Evolutionary conservation across 2,888 invertebrate species (phyloP).

Genomic region (Netelia inedita): DNA sequence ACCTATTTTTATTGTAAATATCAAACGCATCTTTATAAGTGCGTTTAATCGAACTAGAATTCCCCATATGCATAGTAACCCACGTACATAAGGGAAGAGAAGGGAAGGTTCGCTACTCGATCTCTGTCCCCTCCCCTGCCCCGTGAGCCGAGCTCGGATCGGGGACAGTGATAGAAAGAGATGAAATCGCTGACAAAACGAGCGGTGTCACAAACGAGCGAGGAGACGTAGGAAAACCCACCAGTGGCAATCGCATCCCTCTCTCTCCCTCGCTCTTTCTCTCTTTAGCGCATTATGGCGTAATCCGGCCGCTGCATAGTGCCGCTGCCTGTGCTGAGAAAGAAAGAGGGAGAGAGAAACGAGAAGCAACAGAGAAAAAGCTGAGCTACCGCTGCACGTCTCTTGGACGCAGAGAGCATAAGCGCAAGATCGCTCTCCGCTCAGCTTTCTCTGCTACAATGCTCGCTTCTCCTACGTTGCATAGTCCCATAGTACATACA

Average conservation of each 20-base stretch:
- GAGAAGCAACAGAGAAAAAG: slow-evolving; percentile 30
- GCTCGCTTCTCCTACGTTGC: slow-evolving; percentile 43
- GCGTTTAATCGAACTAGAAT: not conserved
- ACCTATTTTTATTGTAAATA: too few species aligned
- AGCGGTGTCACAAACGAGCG: slow-evolving; percentile 70
- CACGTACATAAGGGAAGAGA: not conserved
- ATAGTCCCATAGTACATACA: slow-evolving; percentile 17
- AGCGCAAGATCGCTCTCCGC: slow-evolving; percentile 57
- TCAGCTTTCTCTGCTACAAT: slow-evolving; percentile 52
- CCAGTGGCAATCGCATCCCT: slow-evolving; percentile 43
- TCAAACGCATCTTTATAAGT: too few species aligned
- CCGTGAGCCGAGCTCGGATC: slow-evolving; percentile 20
- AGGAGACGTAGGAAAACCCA: slow-evolving; percentile 49
- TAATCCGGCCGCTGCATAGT: slow-evolving; percentile 54
- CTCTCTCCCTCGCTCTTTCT: slow-evolving; percentile 1
- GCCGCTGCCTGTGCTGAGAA: slow-evolving; percentile 34
- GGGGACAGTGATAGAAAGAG: slow-evolving; percentile 57
- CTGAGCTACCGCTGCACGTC: slow-evolving; percentile 56
- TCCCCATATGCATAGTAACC: not conserved
- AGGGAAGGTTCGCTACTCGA: slow-evolving; percentile 43
- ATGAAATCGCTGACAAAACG: slow-evolving; percentile 69
- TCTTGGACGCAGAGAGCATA: slow-evolving; percentile 25
- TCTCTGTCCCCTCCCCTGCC: slow-evolving; percentile 17
- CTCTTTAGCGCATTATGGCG: slow-evolving; percentile 47
- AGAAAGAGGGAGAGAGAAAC: slow-evolving; percentile 17